phyloP scores from a whole-genome alignment of 1,140 invertebrate genomes.

The Ceratosolen solmsi region DNA sequence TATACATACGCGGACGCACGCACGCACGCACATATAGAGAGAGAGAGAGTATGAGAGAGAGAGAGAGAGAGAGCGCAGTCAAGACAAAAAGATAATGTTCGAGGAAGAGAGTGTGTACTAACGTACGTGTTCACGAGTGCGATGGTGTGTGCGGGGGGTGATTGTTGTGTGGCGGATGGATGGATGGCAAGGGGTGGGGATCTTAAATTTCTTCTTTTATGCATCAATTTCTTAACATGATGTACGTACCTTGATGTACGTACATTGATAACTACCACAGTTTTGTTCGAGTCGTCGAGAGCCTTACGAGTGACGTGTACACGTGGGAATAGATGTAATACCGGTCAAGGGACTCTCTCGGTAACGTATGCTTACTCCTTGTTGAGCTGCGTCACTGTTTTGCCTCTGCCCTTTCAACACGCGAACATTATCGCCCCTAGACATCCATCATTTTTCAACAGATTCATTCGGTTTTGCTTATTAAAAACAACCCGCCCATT shows the following conservation, averaged over 20 bases:
- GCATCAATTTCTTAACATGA: conserved; percentile 2
- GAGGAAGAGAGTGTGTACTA: neutral
- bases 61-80: neutral
- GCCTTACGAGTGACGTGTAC: neutral
- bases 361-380: neutral
- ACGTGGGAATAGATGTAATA: conserved; percentile 26
- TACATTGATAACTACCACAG: conserved; percentile 41
- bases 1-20: neutral
- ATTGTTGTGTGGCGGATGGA: neutral
- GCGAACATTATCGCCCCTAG: neutral
- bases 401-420: conserved; percentile 8
- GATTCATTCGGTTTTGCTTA: neutral
- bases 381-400: conserved; percentile 29
- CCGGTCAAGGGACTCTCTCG: neutral
- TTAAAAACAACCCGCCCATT: neutral
- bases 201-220: conserved; percentile 47
- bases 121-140: too few species aligned
- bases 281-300: conserved; percentile 1
- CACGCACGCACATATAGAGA: too few species aligned
- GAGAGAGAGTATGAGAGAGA: too few species aligned
- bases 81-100: neutral
- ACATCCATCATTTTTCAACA: conserved; percentile 32
- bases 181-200: neutral
- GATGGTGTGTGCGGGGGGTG: too few species aligned
- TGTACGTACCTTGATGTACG: conserved; percentile 40